These are phyloP conservation scores for Psettodes erumei DNA, from an alignment of 2,113 vertebrate genomes.

Conservation along the genomic window DNA sequence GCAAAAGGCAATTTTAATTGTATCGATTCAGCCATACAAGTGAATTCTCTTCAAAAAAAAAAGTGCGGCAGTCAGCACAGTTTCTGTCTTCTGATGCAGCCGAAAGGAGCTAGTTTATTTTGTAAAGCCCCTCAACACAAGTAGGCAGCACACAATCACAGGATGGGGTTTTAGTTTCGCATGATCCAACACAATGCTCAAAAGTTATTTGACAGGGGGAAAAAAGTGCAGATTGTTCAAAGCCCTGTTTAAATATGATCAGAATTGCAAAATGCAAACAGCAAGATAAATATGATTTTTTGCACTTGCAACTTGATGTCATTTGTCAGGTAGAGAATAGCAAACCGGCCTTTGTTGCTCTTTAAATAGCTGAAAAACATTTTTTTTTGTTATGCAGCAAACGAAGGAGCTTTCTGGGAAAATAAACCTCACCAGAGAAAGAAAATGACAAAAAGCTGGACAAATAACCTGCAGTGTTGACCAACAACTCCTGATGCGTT, in stretches of 20 bases:
- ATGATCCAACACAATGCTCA: constrained; percentile 80
- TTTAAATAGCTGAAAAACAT: constrained; percentile 60
- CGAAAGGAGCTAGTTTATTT: constrained; percentile 79
- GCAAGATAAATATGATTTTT: constrained; percentile 68
- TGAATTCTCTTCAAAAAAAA: constrained; percentile 82
- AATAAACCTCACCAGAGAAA: constrained; percentile 35
- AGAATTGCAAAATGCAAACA: constrained; percentile 78
- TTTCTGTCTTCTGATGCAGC: constrained; percentile 81
- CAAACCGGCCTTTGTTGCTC: constrained; percentile 59
- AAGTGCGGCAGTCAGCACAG: constrained; percentile 83
- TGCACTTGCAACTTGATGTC: constrained; percentile 67
- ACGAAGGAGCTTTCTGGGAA: constrained; percentile 56
- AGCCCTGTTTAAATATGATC: constrained; percentile 80
- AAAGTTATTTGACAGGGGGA: constrained; percentile 79
- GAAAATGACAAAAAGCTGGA: constrained; percentile 42
- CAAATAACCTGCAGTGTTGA: constrained; percentile 56
- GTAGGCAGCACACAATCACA: constrained; percentile 77
- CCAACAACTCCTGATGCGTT: constrained; percentile 18
- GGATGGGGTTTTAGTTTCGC: constrained; percentile 79
- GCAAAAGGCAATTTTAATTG: constrained; percentile 85
- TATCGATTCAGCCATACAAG: constrained; percentile 86
- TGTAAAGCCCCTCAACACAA: constrained; percentile 75
- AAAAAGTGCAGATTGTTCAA: constrained; percentile 76
- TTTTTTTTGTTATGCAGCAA: constrained; percentile 45
- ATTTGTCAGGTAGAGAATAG: constrained; percentile 60